A percentile compares a stretch with the other conserved stretches of the same genome.
phyloP scores from a whole-genome alignment of 1,140 invertebrate species.

The Neodiprion lecontei region DNA sequence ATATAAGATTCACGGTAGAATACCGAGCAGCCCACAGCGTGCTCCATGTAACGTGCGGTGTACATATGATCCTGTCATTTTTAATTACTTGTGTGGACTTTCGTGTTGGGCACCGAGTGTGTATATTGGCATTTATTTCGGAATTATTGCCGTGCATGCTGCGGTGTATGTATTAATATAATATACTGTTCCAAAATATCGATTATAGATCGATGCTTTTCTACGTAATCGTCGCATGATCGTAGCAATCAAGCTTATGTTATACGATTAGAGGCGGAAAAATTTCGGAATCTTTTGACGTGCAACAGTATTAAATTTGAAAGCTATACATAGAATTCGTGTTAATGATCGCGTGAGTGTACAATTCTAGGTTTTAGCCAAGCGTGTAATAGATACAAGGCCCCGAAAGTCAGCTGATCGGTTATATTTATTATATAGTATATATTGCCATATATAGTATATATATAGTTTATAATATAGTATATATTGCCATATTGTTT shows the following conservation, averaged over 20 bases:
- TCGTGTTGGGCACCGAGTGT: too few species aligned
- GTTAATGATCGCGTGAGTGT: background rate
- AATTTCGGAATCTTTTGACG: background rate
- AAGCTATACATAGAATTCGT: background rate
- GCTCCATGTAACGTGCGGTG: background rate
- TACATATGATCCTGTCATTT: too few species aligned
- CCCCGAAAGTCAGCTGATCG: conserved; percentile 24
- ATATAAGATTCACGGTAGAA: background rate
- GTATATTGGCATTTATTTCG: too few species aligned
- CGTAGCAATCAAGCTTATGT: background rate
- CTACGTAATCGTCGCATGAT: background rate
- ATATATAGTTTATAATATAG: conserved; percentile 56
- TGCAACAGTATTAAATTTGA: conserved; percentile 1
- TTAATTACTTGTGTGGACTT: too few species aligned
- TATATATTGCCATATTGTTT: conserved; percentile 19
- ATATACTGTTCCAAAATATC: background rate
- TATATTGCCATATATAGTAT: conserved; percentile 18
- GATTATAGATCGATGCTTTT: background rate
- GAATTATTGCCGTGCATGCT: too few species aligned
- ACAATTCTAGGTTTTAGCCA: too few species aligned
- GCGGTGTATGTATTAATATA: too few species aligned
- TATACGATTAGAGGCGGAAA: background rate
- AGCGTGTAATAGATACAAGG: background rate
- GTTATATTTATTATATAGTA: conserved; percentile 60
- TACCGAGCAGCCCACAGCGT: background rate